These are phyloP conservation scores for Campoletis sonorensis DNA, from an alignment of 1,140 invertebrate genomes.

Conservation along the genomic window DNA sequence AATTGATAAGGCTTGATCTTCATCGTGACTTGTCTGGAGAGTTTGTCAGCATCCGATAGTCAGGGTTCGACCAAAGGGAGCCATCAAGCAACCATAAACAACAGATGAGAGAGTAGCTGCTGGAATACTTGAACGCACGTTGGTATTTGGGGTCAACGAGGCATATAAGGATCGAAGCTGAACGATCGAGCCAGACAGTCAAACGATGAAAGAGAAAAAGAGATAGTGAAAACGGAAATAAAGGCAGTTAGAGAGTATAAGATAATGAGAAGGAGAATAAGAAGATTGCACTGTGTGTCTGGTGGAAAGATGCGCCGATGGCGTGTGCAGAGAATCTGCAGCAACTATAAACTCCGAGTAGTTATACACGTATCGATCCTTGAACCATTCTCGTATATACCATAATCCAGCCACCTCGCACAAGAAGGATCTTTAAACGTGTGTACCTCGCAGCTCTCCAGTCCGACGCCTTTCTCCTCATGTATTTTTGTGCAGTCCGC, in stretches of 20 bases:
- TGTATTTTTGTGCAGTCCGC: not conserved
- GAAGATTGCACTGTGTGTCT: not conserved
- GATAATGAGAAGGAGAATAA: constrained; percentile 18
- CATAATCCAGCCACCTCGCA: not conserved
- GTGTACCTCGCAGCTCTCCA: constrained; percentile 34
- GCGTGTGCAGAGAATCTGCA: constrained; percentile 28
- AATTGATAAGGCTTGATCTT: not conserved
- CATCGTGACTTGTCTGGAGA: not conserved
- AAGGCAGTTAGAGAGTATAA: not conserved
- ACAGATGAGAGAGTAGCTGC: constrained; percentile 47
- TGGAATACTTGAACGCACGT: constrained; percentile 57
- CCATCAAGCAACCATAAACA: not conserved
- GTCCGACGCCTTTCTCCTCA: constrained; percentile 57
- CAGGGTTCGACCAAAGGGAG: not conserved
- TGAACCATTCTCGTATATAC: constrained; percentile 52
- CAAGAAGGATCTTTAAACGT: constrained; percentile 41
- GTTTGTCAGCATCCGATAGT: not conserved
- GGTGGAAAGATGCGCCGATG: constrained; percentile 29
- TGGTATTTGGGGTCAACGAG: constrained; percentile 63
- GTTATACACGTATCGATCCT: constrained; percentile 54
- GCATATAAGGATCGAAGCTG: constrained; percentile 24
- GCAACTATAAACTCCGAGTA: constrained; percentile 11
- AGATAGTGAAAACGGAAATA: constrained; percentile 17
- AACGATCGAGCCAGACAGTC: constrained; percentile 28
- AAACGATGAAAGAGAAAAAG: constrained; percentile 41